These are phyloP conservation scores for Caenorhabditis sp. DNA, from an alignment of 2,888 invertebrate genomes.

Conservation along the genomic window DNA sequence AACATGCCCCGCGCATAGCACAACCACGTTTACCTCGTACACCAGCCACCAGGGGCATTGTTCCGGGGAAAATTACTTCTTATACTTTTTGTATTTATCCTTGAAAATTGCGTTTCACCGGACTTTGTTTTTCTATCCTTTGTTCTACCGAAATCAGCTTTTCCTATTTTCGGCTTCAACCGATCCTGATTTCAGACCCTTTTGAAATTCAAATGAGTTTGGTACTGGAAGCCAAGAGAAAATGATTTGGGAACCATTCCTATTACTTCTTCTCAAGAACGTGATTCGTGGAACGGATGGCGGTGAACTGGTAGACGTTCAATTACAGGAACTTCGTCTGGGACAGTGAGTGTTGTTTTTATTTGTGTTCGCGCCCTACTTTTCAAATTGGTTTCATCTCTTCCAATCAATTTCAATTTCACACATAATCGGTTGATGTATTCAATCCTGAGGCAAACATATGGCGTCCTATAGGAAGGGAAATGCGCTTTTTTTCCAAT, in stretches of 20 bases:
- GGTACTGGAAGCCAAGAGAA: neutral
- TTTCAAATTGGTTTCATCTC: constrained; percentile 26
- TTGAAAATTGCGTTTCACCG: neutral
- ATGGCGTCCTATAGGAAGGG: neutral
- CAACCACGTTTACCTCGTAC: constrained; percentile 41
- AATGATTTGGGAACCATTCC: neutral
- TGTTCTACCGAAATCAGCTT: constrained; percentile 3
- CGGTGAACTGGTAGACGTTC: constrained; percentile 70
- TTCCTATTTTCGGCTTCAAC: neutral
- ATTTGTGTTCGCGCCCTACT: constrained; percentile 7
- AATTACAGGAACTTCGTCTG: constrained; percentile 75
- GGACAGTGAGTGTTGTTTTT: constrained; percentile 74
- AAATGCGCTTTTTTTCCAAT: constrained; percentile 7
- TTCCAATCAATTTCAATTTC: constrained; percentile 23
- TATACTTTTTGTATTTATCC: neutral
- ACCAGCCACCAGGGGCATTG: constrained; percentile 14
- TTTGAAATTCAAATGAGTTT: neutral
- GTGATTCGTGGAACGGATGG: constrained; percentile 4
- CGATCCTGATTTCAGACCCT: neutral
- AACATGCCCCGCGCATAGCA: constrained; percentile 24
- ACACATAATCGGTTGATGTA: constrained; percentile 3
- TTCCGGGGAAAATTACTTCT: neutral
- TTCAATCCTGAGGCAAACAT: constrained; percentile 1
- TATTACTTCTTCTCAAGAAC: neutral
- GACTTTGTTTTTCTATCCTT: neutral